Conservation (phyloP, 2,888 invertebrate species). For the Xylota sylvarum region DNA sequence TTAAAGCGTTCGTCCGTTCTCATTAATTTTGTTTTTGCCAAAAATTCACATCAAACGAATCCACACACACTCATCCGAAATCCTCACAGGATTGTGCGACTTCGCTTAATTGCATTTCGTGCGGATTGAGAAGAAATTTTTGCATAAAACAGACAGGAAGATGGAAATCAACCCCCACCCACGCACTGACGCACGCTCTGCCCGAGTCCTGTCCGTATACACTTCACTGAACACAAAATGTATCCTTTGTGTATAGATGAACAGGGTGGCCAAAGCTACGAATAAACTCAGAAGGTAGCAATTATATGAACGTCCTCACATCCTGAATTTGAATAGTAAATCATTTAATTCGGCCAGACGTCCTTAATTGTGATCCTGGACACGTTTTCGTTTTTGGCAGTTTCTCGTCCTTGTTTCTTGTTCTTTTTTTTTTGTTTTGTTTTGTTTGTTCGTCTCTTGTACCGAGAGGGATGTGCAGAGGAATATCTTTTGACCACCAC, state of each 20-base stretch:
- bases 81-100: conserved; percentile 22
- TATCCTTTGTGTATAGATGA: conserved; percentile 42
- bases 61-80: neutral
- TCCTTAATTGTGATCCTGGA: conserved; percentile 80
- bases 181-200: conserved; percentile 52
- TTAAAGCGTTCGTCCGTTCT: neutral
- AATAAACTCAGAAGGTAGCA: conserved; percentile 57
- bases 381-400: conserved; percentile 78
- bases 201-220: conserved; percentile 52
- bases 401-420: conserved; percentile 61
- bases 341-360: conserved; percentile 79
- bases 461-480: conserved; percentile 16
- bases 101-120: conserved; percentile 69
- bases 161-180: conserved; percentile 47
- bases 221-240: conserved; percentile 67
- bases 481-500: conserved; percentile 43
- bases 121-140: conserved; percentile 66
- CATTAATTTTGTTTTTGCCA: neutral
- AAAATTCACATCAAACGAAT: neutral
- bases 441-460: conserved; percentile 13
- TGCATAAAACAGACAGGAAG: conserved; percentile 62
- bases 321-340: conserved; percentile 79
- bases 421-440: conserved; percentile 34
- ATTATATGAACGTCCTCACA: conserved; percentile 69
- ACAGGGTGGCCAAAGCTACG: neutral